A percentile compares a stretch with the other conserved stretches of the same genome.
These are phyloP conservation scores for Romanogobio albipinnatus DNA, from an alignment of 2,113 vertebrate species.

Conservation along the genomic window DNA sequence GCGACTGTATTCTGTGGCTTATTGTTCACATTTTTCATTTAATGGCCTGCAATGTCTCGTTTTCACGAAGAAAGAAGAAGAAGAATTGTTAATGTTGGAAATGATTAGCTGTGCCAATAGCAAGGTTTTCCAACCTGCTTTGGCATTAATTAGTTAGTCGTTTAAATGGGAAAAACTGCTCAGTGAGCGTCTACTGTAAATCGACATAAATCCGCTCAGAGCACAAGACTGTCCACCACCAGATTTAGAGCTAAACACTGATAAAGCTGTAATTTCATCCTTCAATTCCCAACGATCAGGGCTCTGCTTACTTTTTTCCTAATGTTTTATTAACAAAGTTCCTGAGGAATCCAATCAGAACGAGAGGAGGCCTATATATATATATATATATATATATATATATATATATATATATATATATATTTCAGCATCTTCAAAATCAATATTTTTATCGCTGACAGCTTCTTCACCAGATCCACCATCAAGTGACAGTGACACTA, in stretches of 20 bases:
- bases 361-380: too few species aligned
- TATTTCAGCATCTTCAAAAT: too few species aligned
- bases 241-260: constrained; percentile 3
- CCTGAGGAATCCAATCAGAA: too few species aligned
- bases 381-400: too few species aligned
- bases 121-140: not conserved
- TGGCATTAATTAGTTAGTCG: constrained; percentile 8
- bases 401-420: too few species aligned
- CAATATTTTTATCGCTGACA: too few species aligned
- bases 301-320: not conserved
- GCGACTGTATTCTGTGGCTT: constrained; percentile 5
- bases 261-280: constrained; percentile 30
- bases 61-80: constrained; percentile 26
- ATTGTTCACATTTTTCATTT: constrained; percentile 47
- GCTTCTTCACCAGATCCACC: too few species aligned
- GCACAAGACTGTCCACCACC: not conserved
- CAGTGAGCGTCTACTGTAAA: not conserved
- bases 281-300: constrained; percentile 8
- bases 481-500: too few species aligned
- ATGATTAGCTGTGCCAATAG: constrained; percentile 22
- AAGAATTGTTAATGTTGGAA: constrained; percentile 26
- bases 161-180: not conserved
- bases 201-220: not conserved
- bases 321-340: too few species aligned
- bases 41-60: constrained; percentile 3